Conservation (phyloP, 2,888 invertebrate genomes). For the Ommatoiulus sabulosus region DNA sequence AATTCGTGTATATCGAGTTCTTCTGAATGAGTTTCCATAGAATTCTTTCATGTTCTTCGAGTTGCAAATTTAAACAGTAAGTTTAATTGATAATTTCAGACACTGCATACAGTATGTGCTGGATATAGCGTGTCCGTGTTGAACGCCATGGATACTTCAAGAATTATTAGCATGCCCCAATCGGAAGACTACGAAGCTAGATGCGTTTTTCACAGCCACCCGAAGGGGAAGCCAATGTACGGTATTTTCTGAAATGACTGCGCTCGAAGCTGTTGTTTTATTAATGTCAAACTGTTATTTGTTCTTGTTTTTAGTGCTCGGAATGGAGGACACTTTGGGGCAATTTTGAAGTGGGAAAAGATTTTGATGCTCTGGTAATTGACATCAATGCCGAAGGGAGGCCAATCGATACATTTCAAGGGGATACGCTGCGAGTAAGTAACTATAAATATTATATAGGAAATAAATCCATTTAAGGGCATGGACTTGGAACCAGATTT, state of each 20-base stretch:
- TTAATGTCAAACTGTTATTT: neutral
- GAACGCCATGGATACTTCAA: constrained; percentile 81
- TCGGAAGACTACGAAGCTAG: constrained; percentile 71
- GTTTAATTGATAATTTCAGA: too few species aligned
- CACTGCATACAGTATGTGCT: too few species aligned
- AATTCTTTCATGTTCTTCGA: neutral
- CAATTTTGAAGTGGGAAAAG: constrained; percentile 83
- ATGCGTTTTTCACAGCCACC: constrained; percentile 87
- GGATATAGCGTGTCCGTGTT: constrained; percentile 83
- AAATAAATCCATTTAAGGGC: neutral
- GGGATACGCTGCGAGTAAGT: constrained; percentile 63
- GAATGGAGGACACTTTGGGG: constrained; percentile 75
- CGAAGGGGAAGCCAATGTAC: constrained; percentile 76
- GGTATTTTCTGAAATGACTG: neutral
- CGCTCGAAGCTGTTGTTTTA: neutral
- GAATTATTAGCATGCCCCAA: constrained; percentile 70
- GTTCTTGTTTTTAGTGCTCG: constrained; percentile 51
- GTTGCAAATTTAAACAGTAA: too few species aligned
- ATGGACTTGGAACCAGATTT: too few species aligned
- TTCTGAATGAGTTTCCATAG: too few species aligned
- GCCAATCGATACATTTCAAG: constrained; percentile 63
- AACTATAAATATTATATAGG: neutral
- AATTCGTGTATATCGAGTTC: too few species aligned
- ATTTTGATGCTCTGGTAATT: constrained; percentile 86
- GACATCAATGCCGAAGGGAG: constrained; percentile 72